Base-by-base conservation (phyloP, 2,888 invertebrate genomes). In the Toxonevra muliebris region DNA sequence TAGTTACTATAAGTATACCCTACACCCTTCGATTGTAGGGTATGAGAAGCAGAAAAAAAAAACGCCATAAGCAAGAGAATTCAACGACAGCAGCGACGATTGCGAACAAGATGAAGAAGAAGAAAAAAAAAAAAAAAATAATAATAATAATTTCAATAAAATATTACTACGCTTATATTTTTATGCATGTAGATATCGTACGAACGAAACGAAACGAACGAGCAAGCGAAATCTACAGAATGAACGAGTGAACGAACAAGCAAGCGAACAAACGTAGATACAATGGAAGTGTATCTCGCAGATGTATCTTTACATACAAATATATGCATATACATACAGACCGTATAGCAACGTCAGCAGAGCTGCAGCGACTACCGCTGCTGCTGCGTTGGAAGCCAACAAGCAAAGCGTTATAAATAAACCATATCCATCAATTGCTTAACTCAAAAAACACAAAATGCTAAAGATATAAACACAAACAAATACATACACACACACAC, bases 111-210 rank as follows among this genome's bases (percentile, higher is more conserved):
- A 71, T 43, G 48, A 63, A 71, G 42, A 65, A 61, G 20, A 58
- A 65, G 15, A 64, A 48, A 65, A 65, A 54, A 61, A 58, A 68
- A 70, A 70, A 42, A 65, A 58, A 20, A 58, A 63, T 15, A 64
- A 48, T 4, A 71, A 80, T 80, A 79, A 78, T 79, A 77, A 82
- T 81, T 81, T 83, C 82, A 83, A 83, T 81, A 80, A 81, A 83
- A 83, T 82, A 82, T 81, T 83, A 81, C 81, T 82, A 80, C 80
- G 80, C 78, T 81, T 80, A 78, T 79, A 77, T 76, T 81, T 70
- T 68, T 66, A 69, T 66, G 66, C 57, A 60, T 50, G 50, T 65
- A 65, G 65, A 65, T 60, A 68, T 59, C 54, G 63, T 54, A 61
- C 45, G 13, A 63, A 62, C 66, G 63, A 66, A 69, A 58, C 19